Conservation (phyloP, 2,113 vertebrate genomes). For the Tetrax tetrax region DNA sequence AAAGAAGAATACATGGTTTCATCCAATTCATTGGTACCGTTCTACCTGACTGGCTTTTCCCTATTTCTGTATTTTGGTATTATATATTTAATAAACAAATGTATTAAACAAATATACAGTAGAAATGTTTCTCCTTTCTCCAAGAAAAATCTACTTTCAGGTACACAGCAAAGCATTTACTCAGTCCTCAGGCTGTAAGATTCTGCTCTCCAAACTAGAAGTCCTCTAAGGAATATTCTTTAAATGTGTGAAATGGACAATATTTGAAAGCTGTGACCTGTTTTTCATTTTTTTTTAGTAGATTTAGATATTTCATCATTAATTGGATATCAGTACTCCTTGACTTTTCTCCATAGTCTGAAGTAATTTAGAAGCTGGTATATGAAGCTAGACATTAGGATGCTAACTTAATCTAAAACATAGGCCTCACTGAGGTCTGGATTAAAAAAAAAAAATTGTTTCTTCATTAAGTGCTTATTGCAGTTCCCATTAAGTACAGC, state of each 20-base stretch:
- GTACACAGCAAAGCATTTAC: not conserved
- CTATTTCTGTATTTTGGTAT: not conserved
- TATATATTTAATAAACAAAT: not conserved
- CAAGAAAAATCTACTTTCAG: not conserved
- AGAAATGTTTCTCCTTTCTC: not conserved
- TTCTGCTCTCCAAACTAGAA: not conserved
- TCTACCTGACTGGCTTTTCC: not conserved
- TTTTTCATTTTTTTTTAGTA: not conserved
- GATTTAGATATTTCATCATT: not conserved
- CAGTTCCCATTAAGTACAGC: not conserved
- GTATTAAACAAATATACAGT: not conserved
- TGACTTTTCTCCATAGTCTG: not conserved
- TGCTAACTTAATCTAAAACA: not conserved
- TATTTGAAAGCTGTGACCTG: not conserved
- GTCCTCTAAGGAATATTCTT: not conserved
- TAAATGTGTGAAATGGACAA: not conserved
- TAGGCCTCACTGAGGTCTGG: not conserved
- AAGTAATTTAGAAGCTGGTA: not conserved
- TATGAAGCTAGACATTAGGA: not conserved
- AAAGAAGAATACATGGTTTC: not conserved
- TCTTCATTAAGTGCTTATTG: not conserved
- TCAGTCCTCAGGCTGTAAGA: not conserved
- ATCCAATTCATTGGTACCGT: not conserved
- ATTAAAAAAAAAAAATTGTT: not conserved
- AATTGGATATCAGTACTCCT: not conserved